phyloP scores from a whole-genome alignment of 1,140 invertebrate species.

The Pemphigus obesinymphae region DNA sequence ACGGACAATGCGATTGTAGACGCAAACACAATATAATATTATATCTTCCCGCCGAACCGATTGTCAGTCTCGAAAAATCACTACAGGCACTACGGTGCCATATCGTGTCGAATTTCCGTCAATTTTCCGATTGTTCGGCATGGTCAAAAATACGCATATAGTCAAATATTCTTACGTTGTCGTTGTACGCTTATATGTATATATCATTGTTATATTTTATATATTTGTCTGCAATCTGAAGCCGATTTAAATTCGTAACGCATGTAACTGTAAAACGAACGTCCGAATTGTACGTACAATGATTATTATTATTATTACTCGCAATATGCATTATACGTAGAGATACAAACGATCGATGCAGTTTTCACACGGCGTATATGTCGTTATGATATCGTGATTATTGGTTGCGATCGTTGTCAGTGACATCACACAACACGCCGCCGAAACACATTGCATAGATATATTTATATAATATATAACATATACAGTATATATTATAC shows the following conservation, averaged over 20 bases:
- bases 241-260: slow-evolving; percentile 32
- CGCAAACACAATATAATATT: background rate
- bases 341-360: background rate
- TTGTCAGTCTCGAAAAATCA: background rate
- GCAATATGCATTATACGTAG: background rate
- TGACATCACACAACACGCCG: background rate
- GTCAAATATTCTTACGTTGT: no score
- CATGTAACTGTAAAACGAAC: slow-evolving; percentile 18
- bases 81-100: background rate
- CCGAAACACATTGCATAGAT: no score
- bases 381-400: background rate
- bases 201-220: background rate
- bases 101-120: background rate
- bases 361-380: background rate
- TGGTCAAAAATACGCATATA: background rate
- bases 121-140: background rate
- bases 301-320: background rate
- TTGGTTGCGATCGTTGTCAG: background rate
- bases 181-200: background rate
- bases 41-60: background rate
- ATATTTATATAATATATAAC: no score
- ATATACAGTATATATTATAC: no score
- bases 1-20: background rate
- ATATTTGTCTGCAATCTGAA: background rate
- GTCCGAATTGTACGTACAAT: background rate